These are phyloP conservation scores for Rhinolophus sinicus DNA, from an alignment of 2,113 vertebrate species.

Conservation along the genomic window DNA sequence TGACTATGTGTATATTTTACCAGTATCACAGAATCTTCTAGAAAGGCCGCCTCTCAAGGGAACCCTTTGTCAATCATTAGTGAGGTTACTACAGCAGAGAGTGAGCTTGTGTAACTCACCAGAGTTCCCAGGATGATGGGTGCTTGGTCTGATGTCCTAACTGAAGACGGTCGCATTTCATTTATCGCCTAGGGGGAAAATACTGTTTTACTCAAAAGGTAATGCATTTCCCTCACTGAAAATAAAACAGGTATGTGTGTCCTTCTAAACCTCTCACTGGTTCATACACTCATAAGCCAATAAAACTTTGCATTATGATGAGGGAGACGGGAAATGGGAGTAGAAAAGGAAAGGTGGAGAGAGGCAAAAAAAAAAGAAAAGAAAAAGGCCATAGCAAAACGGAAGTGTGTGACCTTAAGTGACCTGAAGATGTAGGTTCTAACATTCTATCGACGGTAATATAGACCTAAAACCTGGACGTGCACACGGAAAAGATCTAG, in stretches of 20 bases:
- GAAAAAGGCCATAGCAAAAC: rapidly evolving
- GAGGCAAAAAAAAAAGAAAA: too few relatives aligned
- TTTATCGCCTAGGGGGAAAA: neutral
- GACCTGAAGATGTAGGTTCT: rapidly evolving
- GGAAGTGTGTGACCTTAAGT: rapidly evolving
- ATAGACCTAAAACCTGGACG: rapidly evolving
- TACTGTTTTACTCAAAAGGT: neutral
- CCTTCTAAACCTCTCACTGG: neutral
- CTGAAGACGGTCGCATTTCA: rapidly evolving
- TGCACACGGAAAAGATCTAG: rapidly evolving
- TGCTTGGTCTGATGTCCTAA: too few relatives aligned
- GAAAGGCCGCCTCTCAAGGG: neutral
- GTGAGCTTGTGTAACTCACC: neutral
- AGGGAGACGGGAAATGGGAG: rapidly evolving
- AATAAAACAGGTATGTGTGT: neutral
- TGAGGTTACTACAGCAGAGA: neutral
- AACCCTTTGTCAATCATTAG: neutral
- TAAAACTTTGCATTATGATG: too few relatives aligned
- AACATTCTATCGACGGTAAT: neutral
- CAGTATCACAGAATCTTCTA: neutral
- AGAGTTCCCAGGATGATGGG: neutral
- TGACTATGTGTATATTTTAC: neutral
- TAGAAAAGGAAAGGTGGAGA: neutral
- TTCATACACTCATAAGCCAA: neutral
- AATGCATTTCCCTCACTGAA: neutral